A percentile compares a stretch with the other conserved stretches of the same genome.
Evolutionary conservation across 2,797 vertebrate species (phyloP).

Genomic region (Hippoglossus hippoglossus): DNA sequence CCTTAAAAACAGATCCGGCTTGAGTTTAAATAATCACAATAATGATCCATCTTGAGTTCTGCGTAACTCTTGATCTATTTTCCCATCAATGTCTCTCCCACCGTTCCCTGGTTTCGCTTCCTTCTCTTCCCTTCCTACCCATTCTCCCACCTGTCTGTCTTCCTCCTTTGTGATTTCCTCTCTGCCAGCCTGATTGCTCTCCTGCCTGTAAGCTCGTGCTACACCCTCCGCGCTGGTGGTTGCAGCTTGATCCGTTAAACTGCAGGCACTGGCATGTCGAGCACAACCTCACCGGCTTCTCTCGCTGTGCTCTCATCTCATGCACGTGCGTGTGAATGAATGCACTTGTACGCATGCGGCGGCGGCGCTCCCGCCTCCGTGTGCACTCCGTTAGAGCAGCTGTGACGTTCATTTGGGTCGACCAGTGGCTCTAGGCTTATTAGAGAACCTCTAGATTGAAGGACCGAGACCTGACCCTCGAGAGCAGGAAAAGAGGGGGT

Average conservation of each 20-base stretch:
- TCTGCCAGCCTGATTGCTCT: conserved; percentile 14
- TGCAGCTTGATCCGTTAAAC: conserved; percentile 25
- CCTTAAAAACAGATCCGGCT: too few relatives aligned
- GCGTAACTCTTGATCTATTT: too few relatives aligned
- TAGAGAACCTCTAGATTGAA: conserved; percentile 65
- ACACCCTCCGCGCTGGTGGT: conserved; percentile 1
- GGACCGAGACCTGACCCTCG: conserved; percentile 36
- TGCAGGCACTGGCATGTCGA: conserved; percentile 4
- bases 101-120: not conserved
- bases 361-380: not conserved
- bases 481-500: conserved; percentile 30
- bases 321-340: not conserved
- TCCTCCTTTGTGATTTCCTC: conserved; percentile 11
- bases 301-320: conserved; percentile 1
- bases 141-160: not conserved
- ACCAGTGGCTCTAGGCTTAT: conserved; percentile 61
- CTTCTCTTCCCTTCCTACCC: not conserved
- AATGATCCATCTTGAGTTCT: not conserved
- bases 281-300: conserved; percentile 1
- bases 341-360: not conserved
- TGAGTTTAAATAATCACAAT: not conserved
- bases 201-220: not conserved
- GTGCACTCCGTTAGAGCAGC: not conserved
- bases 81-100: not conserved
- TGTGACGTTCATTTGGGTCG: conserved; percentile 55